Evolutionary conservation across 2,888 invertebrate genomes (phyloP).

Genomic region (Agrotis puta): DNA sequence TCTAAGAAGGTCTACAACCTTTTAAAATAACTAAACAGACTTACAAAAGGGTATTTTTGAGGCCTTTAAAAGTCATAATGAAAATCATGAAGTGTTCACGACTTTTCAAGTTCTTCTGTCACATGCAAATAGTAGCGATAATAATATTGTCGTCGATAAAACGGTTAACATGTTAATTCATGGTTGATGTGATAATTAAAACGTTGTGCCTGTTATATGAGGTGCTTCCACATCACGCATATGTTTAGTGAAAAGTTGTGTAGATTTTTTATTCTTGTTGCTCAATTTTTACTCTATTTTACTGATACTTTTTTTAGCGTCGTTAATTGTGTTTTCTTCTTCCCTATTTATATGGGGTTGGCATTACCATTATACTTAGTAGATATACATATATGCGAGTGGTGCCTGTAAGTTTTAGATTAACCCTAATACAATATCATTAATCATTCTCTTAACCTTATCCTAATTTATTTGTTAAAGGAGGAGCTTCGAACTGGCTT

Average conservation of each 20-base stretch:
- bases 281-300: slow-evolving; percentile 2
- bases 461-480: no score
- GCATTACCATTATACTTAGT: no score
- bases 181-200: slow-evolving; percentile 64
- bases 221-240: slow-evolving; percentile 56
- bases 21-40: slow-evolving; percentile 39
- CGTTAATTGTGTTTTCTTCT: no score
- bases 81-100: slow-evolving; percentile 51
- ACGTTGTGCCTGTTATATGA: slow-evolving; percentile 49
- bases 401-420: no score
- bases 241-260: slow-evolving; percentile 10
- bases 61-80: slow-evolving; percentile 25
- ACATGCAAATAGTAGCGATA: slow-evolving; percentile 46
- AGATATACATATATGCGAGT: no score
- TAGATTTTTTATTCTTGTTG: background rate
- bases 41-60: slow-evolving; percentile 33
- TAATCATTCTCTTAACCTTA: no score
- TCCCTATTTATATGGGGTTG: no score
- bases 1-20: slow-evolving; percentile 21
- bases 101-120: slow-evolving; percentile 39
- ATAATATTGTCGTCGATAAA: slow-evolving; percentile 53
- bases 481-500: no score
- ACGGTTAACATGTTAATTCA: slow-evolving; percentile 60
- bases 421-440: no score
- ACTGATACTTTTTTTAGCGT: no score